Evolutionary conservation across 2,113 vertebrate species (phyloP).

Genomic region (Rhinogobius similis): DNA sequence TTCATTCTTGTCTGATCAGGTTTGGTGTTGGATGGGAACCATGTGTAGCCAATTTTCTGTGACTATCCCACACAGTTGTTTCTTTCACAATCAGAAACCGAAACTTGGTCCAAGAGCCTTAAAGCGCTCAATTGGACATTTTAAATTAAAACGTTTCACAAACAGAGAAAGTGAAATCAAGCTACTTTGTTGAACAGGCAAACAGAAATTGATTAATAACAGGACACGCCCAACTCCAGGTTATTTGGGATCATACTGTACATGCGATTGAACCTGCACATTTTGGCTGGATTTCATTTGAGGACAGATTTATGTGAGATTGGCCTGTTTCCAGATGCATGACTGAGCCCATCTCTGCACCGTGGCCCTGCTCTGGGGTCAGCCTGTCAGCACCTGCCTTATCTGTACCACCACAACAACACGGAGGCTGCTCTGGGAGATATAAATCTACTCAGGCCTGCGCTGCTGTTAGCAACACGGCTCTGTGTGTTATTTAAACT

Average conservation of each 20-base stretch:
- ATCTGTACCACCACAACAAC: conserved; percentile 3
- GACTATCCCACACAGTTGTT: neutral
- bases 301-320: conserved; percentile 1
- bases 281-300: neutral
- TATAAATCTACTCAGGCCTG: neutral
- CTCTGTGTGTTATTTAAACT: neutral
- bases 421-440: neutral
- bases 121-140: too few species aligned
- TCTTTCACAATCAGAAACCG: too few species aligned
- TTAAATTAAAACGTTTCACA: too few species aligned
- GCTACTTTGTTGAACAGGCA: neutral
- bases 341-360: neutral
- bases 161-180: too few species aligned
- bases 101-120: too few species aligned
- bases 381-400: conserved; percentile 10
- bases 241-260: neutral
- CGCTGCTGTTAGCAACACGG: neutral
- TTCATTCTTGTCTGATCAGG: too few species aligned
- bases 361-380: neutral
- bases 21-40: too few species aligned
- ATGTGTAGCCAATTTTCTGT: neutral
- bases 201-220: neutral
- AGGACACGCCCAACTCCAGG: neutral
- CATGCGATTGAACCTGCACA: neutral
- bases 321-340: neutral